Base-by-base conservation (phyloP, 2,797 vertebrate genomes). In the Busarellus nigricollis region DNA sequence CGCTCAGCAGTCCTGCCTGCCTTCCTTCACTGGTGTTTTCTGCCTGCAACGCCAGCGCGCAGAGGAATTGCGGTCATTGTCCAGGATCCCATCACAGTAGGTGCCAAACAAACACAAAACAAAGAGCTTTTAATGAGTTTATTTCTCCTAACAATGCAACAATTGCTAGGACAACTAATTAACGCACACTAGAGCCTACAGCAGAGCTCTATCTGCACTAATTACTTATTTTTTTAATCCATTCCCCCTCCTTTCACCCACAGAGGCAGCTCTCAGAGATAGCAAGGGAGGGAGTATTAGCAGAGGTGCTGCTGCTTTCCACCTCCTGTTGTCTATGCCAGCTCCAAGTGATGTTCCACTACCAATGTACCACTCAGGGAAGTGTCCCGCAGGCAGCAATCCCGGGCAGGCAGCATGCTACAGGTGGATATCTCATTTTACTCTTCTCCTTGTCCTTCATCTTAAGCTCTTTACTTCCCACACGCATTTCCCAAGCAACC, bases 81-180 rank as follows among this genome's bases (percentile, higher is more conserved):
- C 74, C 24, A 2, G n/a, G 74, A 91, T 71, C 82, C 62, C 70
- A 72, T 6, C 45, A 24, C 37, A 0, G 73, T 25, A 58, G 66
- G 45, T 59, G 49, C 92, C 79, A 84, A 89, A 78, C 84, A 72
- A 59, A 59, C 17, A 42, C 62, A 35, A 95, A 89, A 87, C 90
- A 94, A 93, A 95, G 54, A 93, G 83, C 79, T 54, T 74, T 45
- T 81, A 94, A 91, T n/a, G 82, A 87, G 78, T 44, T 91, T 72
- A 22, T 85, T 79, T 71, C 70, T 79, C 79, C 82, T 44, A 87
- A 94, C 88, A 93, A 93, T 59, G 73, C 66, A 74, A 57, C 52
- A 69, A 93, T 87, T 76, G 31, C 62, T 57, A 79, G 74, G 62
- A 93, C 63, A 77, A 59, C 54, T 94, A 91, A 95, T 91, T 93